Conservation (phyloP, 2,797 vertebrate genomes). For the Orientallactaga sibirica region DNA sequence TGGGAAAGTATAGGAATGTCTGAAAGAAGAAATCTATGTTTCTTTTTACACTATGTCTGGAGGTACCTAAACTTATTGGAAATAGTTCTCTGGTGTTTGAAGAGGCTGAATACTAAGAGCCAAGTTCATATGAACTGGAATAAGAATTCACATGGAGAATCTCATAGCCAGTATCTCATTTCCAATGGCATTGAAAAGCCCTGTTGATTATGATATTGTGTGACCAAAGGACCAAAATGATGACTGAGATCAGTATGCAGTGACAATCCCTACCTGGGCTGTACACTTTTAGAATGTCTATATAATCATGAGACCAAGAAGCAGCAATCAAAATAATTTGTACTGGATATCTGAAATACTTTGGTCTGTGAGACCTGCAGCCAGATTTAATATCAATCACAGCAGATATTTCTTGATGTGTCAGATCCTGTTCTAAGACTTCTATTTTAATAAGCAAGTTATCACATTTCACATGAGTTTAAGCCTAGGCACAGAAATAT, state of each 20-base stretch:
- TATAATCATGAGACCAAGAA: neutral
- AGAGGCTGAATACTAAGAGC: neutral
- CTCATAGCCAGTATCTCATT: neutral
- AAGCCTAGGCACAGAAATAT: neutral
- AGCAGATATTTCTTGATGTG: neutral
- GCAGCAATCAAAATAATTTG: neutral
- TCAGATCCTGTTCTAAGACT: neutral
- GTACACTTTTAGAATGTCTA: neutral
- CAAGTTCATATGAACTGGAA: rapidly evolving
- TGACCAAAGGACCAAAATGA: neutral
- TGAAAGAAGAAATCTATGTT: neutral
- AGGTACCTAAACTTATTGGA: neutral
- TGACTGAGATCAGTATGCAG: too few relatives aligned
- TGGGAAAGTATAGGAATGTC: neutral
- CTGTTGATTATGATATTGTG: neutral
- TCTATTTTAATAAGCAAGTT: neutral
- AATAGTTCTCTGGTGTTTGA: too few relatives aligned
- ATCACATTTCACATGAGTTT: neutral
- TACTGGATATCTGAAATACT: neutral
- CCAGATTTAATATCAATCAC: too few relatives aligned
- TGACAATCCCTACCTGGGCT: neutral
- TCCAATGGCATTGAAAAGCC: neutral
- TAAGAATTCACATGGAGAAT: neutral
- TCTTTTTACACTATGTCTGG: neutral
- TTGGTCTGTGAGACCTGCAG: too few relatives aligned